Evolutionary conservation across 2,797 vertebrate genomes (phyloP).

Genomic region (Enteromius viviparus): DNA sequence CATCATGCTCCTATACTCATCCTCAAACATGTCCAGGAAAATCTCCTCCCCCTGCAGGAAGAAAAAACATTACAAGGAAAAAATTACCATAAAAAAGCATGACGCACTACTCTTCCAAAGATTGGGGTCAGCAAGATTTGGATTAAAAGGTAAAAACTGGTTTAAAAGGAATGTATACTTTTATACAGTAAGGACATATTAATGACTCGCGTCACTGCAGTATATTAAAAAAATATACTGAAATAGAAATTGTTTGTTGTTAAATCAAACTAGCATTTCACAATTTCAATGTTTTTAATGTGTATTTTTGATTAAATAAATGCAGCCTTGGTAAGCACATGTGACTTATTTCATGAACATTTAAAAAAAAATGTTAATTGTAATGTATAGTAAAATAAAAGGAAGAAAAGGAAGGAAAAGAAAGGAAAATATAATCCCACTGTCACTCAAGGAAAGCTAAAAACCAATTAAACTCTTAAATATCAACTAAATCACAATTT

Average conservation of each 20-base stretch:
- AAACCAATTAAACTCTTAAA: not conserved
- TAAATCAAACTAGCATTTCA: no score
- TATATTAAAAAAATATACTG: no score
- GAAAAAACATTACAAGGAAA: not conserved
- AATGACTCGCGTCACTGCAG: no score
- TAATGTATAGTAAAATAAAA: not conserved
- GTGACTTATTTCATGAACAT: not conserved
- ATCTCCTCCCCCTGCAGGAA: conserved; percentile 93
- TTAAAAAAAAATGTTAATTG: not conserved
- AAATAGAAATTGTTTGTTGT: no score
- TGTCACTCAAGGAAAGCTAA: not conserved
- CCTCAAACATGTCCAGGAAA: conserved; percentile 99
- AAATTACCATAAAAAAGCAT: not conserved
- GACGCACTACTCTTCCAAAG: not conserved
- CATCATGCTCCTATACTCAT: conserved; percentile 97
- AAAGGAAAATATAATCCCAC: not conserved
- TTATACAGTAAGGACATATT: not conserved
- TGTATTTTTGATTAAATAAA: not conserved
- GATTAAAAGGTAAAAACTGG: not conserved
- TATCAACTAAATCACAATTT: not conserved
- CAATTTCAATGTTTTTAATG: no score
- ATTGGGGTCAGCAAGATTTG: not conserved
- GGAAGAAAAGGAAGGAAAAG: no score
- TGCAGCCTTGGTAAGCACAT: not conserved
- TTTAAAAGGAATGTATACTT: not conserved